These are phyloP conservation scores for Drosophila limbata DNA, from an alignment of 2,888 invertebrate genomes.

Conservation along the genomic window DNA sequence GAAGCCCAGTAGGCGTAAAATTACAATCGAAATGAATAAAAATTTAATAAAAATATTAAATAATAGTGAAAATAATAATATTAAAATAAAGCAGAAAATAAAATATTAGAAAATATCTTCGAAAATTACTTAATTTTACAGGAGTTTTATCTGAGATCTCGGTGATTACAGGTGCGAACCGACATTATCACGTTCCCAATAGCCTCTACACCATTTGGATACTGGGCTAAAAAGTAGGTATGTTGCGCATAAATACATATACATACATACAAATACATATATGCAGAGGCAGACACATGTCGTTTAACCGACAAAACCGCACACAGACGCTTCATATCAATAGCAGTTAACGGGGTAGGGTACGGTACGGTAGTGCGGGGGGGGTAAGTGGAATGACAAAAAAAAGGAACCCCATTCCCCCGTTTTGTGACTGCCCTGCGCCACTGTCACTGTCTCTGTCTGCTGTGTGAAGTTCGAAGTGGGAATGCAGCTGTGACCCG, in stretches of 20 bases:
- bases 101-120: no score
- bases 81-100: no score
- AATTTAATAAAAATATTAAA: no score
- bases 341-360: slow-evolving; percentile 45
- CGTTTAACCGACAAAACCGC: slow-evolving; percentile 62
- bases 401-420: neutral
- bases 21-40: no score
- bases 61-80: no score
- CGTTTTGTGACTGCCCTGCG: slow-evolving; percentile 5
- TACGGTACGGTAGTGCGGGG: slow-evolving; percentile 5
- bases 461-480: slow-evolving; percentile 34
- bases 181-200: neutral
- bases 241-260: slow-evolving; percentile 14
- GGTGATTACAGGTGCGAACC: neutral
- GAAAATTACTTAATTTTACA: no score
- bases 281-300: slow-evolving; percentile 49
- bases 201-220: neutral
- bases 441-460: neutral
- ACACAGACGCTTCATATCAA: slow-evolving; percentile 51
- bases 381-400: slow-evolving; percentile 49
- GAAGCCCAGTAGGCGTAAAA: neutral
- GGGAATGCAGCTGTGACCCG: slow-evolving; percentile 50
- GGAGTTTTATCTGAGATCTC: no score
- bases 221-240: slow-evolving; percentile 5
- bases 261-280: neutral